These are phyloP conservation scores for Eupithecia inturbata DNA, from an alignment of 2,888 invertebrate species.

Conservation along the genomic window DNA sequence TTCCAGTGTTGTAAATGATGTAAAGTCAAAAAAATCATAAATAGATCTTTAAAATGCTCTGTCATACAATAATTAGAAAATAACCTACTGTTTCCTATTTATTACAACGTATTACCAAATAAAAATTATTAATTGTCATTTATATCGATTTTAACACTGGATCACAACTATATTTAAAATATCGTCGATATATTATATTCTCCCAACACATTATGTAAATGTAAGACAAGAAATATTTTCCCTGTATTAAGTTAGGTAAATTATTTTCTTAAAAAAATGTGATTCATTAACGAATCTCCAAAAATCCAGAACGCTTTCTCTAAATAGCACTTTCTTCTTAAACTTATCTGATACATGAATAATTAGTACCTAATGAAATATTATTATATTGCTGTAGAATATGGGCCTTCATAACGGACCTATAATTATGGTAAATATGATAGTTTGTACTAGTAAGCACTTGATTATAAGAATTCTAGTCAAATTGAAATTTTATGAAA, in stretches of 20 bases:
- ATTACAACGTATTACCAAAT: not conserved
- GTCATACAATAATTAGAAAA: slow-evolving; percentile 1
- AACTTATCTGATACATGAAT: slow-evolving; percentile 13
- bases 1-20: slow-evolving; percentile 30
- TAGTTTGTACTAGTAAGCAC: slow-evolving; percentile 62
- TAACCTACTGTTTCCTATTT: not conserved
- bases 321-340: slow-evolving; percentile 29
- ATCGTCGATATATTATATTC: not conserved
- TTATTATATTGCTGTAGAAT: slow-evolving; percentile 13
- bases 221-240: slow-evolving; percentile 10
- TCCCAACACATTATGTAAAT: not conserved
- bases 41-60: slow-evolving; percentile 5
- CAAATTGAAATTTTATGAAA: slow-evolving; percentile 70
- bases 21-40: slow-evolving; percentile 7
- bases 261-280: slow-evolving; percentile 17
- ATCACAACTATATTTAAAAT: not conserved
- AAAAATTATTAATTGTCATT: not conserved
- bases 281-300: slow-evolving; percentile 38
- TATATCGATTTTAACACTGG: not conserved
- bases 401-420: slow-evolving; percentile 31
- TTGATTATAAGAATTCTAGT: slow-evolving; percentile 73
- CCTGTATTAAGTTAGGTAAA: not conserved
- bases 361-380: slow-evolving; percentile 5
- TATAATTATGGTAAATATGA: slow-evolving; percentile 35
- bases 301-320: slow-evolving; percentile 40